Conservation (phyloP, 1,140 invertebrate genomes). For the Gonatopus flavifemur region DNA sequence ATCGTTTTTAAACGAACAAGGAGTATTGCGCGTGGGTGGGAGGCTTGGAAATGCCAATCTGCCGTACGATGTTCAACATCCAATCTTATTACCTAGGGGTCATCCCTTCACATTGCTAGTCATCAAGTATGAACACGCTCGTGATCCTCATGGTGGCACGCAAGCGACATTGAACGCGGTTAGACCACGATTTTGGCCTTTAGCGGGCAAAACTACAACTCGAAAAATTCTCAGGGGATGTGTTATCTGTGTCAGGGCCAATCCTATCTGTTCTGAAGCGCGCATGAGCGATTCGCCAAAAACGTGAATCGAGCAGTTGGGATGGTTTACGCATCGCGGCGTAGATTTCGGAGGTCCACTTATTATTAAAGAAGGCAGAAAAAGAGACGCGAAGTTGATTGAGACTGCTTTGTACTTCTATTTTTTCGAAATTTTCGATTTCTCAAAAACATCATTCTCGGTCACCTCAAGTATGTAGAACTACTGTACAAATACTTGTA, state of each 20-base stretch:
- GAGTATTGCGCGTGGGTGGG: too few species aligned
- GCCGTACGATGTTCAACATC: background rate
- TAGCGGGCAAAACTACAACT: background rate
- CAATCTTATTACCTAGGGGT: background rate
- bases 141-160: background rate
- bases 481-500: too few species aligned
- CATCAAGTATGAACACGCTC: background rate
- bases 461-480: too few species aligned
- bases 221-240: background rate
- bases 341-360: background rate
- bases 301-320: fast-evolving
- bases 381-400: background rate
- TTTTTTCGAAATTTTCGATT: too few species aligned
- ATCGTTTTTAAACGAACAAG: background rate
- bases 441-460: too few species aligned
- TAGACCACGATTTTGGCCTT: background rate
- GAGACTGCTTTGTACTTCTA: too few species aligned
- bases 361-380: background rate
- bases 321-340: background rate
- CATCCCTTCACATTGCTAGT: background rate
- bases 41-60: background rate
- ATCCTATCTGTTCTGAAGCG: background rate
- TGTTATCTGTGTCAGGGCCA: background rate
- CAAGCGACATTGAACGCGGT: background rate
- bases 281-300: background rate